Conservation (phyloP, 2,113 vertebrate genomes). For the Eulemur rufifrons region DNA sequence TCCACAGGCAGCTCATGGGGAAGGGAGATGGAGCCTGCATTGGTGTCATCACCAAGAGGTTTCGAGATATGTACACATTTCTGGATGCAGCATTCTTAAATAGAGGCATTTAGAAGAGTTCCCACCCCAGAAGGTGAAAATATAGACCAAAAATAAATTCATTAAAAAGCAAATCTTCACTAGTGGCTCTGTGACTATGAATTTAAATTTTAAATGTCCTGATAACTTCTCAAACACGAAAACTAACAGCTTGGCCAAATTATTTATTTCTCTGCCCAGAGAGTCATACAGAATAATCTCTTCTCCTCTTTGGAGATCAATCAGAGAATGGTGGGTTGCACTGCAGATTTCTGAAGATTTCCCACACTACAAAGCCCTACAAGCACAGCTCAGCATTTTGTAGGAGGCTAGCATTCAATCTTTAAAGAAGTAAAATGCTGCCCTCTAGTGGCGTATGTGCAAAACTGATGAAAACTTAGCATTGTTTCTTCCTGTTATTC, state of each 20-base stretch:
- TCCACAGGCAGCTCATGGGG: too few species aligned
- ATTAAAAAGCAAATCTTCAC: not conserved
- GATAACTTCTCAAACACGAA: not conserved
- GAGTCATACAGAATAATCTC: not conserved
- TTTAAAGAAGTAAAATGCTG: slow-evolving; percentile 59
- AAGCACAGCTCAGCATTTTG: not conserved
- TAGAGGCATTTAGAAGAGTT: not conserved
- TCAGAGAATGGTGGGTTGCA: not conserved
- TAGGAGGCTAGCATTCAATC: rapidly evolving
- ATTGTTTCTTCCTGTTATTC: rapidly evolving
- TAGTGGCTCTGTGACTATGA: not conserved
- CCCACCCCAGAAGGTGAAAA: not conserved
- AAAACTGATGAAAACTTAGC: slow-evolving; percentile 24
- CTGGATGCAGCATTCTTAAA: not conserved
- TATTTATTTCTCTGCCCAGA: not conserved
- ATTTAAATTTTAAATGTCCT: not conserved
- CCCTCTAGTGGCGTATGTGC: slow-evolving; percentile 73
- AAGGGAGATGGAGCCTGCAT: not conserved
- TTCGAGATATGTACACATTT: not conserved
- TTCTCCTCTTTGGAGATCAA: not conserved
- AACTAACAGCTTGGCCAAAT: not conserved
- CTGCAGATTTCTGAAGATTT: not conserved
- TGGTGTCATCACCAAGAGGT: not conserved
- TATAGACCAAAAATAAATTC: not conserved
- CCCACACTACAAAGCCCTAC: not conserved